These are phyloP conservation scores for Pangasius macronema DNA, from an alignment of 2,797 vertebrate species.

Conservation along the genomic window DNA sequence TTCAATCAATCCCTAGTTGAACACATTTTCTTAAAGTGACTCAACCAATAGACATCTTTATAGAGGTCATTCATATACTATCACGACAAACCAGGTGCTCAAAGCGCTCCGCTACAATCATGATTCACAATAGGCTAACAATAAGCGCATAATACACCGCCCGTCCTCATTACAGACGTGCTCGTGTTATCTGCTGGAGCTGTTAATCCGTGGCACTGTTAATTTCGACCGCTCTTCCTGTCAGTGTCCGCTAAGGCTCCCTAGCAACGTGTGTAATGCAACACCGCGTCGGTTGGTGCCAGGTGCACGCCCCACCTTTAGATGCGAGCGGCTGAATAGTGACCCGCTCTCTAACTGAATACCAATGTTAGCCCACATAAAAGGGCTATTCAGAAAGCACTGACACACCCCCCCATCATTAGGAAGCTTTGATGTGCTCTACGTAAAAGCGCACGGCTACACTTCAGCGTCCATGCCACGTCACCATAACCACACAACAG, in stretches of 20 bases:
- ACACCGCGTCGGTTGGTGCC: conserved; percentile 52
- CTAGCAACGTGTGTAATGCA: conserved; percentile 57
- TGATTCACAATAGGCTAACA: conserved; percentile 40
- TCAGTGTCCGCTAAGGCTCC: conserved; percentile 45
- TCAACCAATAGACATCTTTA: conserved; percentile 32
- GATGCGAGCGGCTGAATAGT: conserved; percentile 50
- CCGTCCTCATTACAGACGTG: conserved; percentile 25
- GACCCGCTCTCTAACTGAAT: conserved; percentile 55
- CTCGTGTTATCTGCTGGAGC: conserved; percentile 27
- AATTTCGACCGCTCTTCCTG: conserved; percentile 30
- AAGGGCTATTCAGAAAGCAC: conserved; percentile 58
- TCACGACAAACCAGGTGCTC: conserved; percentile 23
- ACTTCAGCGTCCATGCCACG: conserved; percentile 44
- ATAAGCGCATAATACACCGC: conserved; percentile 36
- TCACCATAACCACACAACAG: conserved; percentile 32
- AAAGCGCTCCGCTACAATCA: conserved; percentile 36
- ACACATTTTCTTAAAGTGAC: conserved; percentile 30
- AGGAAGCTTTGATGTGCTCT: conserved; percentile 56
- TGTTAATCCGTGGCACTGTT: conserved; percentile 44
- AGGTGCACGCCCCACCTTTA: conserved; percentile 56
- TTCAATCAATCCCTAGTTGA: conserved; percentile 52
- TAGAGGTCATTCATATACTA: conserved; percentile 34
- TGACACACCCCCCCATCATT: conserved; percentile 56
- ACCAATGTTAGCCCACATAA: conserved; percentile 59
- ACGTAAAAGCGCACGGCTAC: conserved; percentile 37